These are phyloP conservation scores for Xiphophorus maculatus DNA, from an alignment of 2,113 vertebrate species.

Conservation along the genomic window DNA sequence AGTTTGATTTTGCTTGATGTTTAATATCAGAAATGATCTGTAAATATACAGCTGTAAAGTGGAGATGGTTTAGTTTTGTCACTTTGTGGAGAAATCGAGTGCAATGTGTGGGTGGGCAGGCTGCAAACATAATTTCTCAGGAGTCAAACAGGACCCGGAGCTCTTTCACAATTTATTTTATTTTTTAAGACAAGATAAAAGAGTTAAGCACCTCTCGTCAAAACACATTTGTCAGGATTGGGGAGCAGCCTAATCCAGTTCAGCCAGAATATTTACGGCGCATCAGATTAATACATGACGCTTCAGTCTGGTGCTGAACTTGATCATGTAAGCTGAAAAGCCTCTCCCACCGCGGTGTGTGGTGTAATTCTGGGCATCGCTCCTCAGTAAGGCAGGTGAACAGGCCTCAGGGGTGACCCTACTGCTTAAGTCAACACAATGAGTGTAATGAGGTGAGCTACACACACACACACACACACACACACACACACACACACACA, in stretches of 20 bases:
- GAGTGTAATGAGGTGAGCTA: slow-evolving; percentile 71
- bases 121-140: slow-evolving; percentile 43
- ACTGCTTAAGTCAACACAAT: slow-evolving; percentile 74
- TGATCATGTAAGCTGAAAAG: slow-evolving; percentile 11
- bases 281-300: not conserved
- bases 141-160: slow-evolving; percentile 41
- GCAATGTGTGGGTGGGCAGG: slow-evolving; percentile 46
- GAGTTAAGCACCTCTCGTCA: slow-evolving; percentile 43
- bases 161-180: slow-evolving; percentile 5
- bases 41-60: slow-evolving; percentile 40
- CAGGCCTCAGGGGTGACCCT: slow-evolving; percentile 61
- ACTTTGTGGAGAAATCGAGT: slow-evolving; percentile 56
- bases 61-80: slow-evolving; percentile 24
- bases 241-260: slow-evolving; percentile 6
- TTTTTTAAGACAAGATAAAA: slow-evolving; percentile 3
- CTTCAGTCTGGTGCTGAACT: slow-evolving; percentile 6
- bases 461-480: slow-evolving; percentile 28
- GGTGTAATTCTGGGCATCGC: slow-evolving; percentile 61
- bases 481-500: slow-evolving; percentile 12
- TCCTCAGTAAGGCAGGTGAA: slow-evolving; percentile 58
- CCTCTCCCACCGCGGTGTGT: slow-evolving; percentile 17
- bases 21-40: slow-evolving; percentile 58
- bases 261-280: not conserved
- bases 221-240: slow-evolving; percentile 25
- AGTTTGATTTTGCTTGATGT: slow-evolving; percentile 48